A percentile compares a stretch with the other conserved stretches of the same genome.
These are phyloP conservation scores for Eunapius fragilis DNA, from an alignment of 37 sponge, comb jelly and placozoan species.

Conservation along the genomic window DNA sequence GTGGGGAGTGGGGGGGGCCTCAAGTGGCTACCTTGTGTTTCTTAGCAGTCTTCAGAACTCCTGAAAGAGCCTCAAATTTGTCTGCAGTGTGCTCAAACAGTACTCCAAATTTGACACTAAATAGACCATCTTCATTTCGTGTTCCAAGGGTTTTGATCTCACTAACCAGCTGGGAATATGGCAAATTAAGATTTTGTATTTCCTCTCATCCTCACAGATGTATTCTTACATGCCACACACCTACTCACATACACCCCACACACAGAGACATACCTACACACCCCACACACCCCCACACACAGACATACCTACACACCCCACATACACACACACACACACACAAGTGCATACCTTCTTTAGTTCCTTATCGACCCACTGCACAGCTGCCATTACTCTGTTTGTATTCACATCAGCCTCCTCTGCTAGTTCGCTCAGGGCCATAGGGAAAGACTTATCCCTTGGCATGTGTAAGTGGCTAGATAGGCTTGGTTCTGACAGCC, in stretches of 20 bases:
- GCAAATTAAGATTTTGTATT: too few relatives aligned
- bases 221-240: neutral
- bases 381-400: constrained; percentile 43
- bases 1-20: too few relatives aligned
- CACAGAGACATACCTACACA: neutral
- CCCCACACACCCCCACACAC: neutral
- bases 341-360: constrained; percentile 26
- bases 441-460: neutral
- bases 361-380: constrained; percentile 65
- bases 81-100: constrained; percentile 55
- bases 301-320: neutral
- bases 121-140: constrained; percentile 1
- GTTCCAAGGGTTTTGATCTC: constrained; percentile 33
- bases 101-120: constrained; percentile 46
- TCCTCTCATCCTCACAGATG: neutral
- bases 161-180: constrained; percentile 29
- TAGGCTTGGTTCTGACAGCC: neutral
- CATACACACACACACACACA: neutral
- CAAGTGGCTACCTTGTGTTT: constrained; percentile 39
- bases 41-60: constrained; percentile 66
- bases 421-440: neutral
- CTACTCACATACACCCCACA: neutral
- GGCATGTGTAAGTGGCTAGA: neutral
- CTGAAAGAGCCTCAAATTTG: constrained; percentile 65
- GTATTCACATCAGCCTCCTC: neutral